Conservation (phyloP, 2,888 invertebrate species). For the Latrodectus elegans region DNA sequence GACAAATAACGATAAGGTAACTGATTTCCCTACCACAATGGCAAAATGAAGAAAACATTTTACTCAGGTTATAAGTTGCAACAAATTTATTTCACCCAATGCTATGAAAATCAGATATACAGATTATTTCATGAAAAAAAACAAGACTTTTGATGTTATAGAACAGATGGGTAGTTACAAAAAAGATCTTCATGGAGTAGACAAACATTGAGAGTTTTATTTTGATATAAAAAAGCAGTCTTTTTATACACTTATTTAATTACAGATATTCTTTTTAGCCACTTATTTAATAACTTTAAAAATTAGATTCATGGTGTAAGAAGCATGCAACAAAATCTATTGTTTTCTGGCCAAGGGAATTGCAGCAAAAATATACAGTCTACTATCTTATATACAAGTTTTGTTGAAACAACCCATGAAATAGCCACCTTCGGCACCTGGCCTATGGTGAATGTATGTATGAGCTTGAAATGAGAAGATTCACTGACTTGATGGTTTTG, state of each 20-base stretch:
- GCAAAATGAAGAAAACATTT: too few relatives aligned
- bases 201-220: slow-evolving; percentile 14
- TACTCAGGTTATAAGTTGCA: neutral
- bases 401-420: slow-evolving; percentile 10
- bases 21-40: too few relatives aligned
- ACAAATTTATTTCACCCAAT: slow-evolving; percentile 25
- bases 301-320: slow-evolving; percentile 28
- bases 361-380: slow-evolving; percentile 69
- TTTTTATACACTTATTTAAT: slow-evolving; percentile 22
- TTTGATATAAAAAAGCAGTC: slow-evolving; percentile 32
- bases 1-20: too few relatives aligned
- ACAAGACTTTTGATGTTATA: neutral
- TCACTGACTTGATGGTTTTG: neutral
- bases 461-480: slow-evolving; percentile 7
- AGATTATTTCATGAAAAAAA: neutral
- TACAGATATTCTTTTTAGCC: slow-evolving; percentile 16
- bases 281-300: slow-evolving; percentile 26
- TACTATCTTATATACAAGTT: slow-evolving; percentile 68
- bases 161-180: slow-evolving; percentile 16
- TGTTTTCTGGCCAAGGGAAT: slow-evolving; percentile 10
- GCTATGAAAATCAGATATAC: slow-evolving; percentile 27
- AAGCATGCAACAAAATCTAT: slow-evolving; percentile 60
- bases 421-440: slow-evolving; percentile 8
- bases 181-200: slow-evolving; percentile 27
- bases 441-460: neutral